Conservation (phyloP, 2,888 invertebrate species). For the Andrena dorsata region DNA sequence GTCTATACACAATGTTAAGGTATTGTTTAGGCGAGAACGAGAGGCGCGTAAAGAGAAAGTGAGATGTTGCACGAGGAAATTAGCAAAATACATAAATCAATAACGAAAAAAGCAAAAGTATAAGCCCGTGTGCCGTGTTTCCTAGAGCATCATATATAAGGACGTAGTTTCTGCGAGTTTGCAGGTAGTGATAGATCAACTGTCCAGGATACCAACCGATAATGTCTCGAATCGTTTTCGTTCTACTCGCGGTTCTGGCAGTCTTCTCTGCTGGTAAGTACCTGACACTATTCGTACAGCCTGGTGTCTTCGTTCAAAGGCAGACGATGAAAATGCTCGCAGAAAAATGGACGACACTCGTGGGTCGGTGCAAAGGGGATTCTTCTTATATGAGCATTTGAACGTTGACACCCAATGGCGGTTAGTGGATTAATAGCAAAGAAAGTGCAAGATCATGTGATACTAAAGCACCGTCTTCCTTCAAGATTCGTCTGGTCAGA, state of each 20-base stretch:
- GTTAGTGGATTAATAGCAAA: background rate
- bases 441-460: background rate
- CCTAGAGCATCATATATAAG: conserved; percentile 32
- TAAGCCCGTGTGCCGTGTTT: too few relatives aligned
- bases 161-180: background rate
- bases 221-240: conserved; percentile 39
- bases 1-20: background rate
- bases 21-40: background rate
- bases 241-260: conserved; percentile 26
- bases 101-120: too few relatives aligned
- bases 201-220: background rate
- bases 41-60: background rate
- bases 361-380: background rate
- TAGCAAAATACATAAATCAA: too few relatives aligned
- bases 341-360: background rate
- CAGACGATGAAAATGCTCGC: background rate
- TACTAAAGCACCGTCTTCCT: background rate
- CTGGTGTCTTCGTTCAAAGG: background rate
- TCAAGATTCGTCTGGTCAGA: conserved; percentile 17
- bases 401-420: background rate
- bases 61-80: background rate
- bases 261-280: conserved; percentile 40
- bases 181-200: background rate
- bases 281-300: background rate
- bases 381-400: background rate